Evolutionary conservation across 2,113 vertebrate genomes (phyloP).

Genomic region (Rana temporaria): DNA sequence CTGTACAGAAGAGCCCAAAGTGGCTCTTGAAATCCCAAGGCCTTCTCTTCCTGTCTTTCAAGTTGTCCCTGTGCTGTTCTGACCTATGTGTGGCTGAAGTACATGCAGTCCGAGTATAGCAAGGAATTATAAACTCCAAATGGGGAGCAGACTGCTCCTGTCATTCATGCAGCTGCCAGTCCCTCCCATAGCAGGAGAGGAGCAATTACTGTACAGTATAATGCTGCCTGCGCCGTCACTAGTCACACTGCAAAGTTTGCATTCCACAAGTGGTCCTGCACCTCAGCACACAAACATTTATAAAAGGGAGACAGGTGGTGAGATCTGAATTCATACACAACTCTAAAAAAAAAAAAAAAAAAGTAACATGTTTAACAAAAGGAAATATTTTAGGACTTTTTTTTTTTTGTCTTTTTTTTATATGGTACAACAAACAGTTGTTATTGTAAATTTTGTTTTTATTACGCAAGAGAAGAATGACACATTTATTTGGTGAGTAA

Average conservation of each 20-base stretch:
- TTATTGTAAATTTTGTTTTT: too few relatives aligned
- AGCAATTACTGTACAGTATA: slow-evolving; percentile 44
- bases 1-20: neutral
- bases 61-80: slow-evolving; percentile 71
- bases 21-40: slow-evolving; percentile 63
- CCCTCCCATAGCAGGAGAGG: slow-evolving; percentile 71
- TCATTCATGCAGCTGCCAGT: slow-evolving; percentile 86
- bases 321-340: too few relatives aligned
- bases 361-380: too few relatives aligned
- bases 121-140: slow-evolving; percentile 89
- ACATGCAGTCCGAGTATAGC: slow-evolving; percentile 82
- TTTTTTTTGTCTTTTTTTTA: too few relatives aligned
- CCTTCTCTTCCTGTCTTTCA: slow-evolving; percentile 77
- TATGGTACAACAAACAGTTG: too few relatives aligned
- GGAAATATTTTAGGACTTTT: too few relatives aligned
- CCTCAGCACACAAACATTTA: too few relatives aligned
- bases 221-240: neutral
- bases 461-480: too few relatives aligned
- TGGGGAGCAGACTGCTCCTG: slow-evolving; percentile 84
- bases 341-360: too few relatives aligned
- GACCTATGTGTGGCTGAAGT: slow-evolving; percentile 77
- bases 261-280: neutral
- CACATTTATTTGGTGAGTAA: too few relatives aligned
- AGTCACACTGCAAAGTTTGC: neutral
- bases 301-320: too few relatives aligned